Percentiles rank a stretch among this genome's conserved stretches.
These are phyloP conservation scores for Pungitius pungitius DNA, from an alignment of 2,113 vertebrate genomes.

Conservation along the genomic window DNA sequence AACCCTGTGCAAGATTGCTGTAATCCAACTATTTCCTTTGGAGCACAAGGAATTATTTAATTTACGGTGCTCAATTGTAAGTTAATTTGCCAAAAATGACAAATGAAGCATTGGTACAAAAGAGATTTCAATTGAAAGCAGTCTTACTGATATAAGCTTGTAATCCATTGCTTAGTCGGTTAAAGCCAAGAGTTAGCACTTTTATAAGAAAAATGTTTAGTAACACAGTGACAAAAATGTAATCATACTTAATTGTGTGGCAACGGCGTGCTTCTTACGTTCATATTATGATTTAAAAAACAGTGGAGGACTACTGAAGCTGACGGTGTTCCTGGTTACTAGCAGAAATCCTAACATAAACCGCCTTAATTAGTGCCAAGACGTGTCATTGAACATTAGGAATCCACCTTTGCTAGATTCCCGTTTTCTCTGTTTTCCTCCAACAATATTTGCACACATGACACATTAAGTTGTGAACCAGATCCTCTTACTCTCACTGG, in stretches of 20 bases:
- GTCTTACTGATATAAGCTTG: background rate
- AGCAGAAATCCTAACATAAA: background rate
- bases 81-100: background rate
- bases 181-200: background rate
- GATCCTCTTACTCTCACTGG: background rate
- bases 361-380: background rate
- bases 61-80: background rate
- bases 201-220: background rate
- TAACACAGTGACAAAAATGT: background rate
- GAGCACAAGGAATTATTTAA: conserved; percentile 3
- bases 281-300: background rate
- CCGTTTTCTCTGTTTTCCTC: background rate
- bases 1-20: conserved; percentile 7
- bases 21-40: background rate
- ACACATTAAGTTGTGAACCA: background rate
- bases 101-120: background rate
- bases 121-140: background rate
- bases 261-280: background rate
- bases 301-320: background rate
- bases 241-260: background rate
- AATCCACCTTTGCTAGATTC: background rate
- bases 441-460: background rate
- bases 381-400: background rate
- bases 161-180: background rate
- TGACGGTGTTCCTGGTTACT: background rate